Conservation (phyloP, 1,140 invertebrate genomes). For the Micrasema longulum region DNA sequence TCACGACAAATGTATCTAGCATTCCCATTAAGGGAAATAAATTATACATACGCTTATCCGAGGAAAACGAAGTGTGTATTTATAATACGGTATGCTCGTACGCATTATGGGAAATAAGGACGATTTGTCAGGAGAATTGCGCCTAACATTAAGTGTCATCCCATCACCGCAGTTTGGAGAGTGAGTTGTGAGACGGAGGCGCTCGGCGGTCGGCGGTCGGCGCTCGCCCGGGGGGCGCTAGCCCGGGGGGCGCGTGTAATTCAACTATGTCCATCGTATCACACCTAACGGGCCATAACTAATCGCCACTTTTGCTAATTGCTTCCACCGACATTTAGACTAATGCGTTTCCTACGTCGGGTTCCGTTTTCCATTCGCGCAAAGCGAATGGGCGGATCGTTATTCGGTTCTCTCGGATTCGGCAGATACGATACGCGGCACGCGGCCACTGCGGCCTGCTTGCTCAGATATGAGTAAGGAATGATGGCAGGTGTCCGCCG, state of each 20-base stretch:
- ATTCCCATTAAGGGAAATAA: too few relatives aligned
- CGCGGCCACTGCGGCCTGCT: not conserved
- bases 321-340: slow-evolving; percentile 46
- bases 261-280: slow-evolving; percentile 41
- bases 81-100: too few relatives aligned
- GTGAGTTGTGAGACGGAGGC: too few relatives aligned
- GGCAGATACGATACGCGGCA: slow-evolving; percentile 28
- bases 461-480: slow-evolving; percentile 26
- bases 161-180: too few relatives aligned
- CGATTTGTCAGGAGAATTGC: too few relatives aligned
- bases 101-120: too few relatives aligned
- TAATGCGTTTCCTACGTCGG: slow-evolving; percentile 47
- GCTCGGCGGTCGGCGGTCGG: too few relatives aligned
- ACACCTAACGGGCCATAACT: slow-evolving; percentile 50
- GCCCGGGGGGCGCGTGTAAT: slow-evolving; percentile 15
- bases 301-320: slow-evolving; percentile 52
- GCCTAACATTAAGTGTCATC: too few relatives aligned
- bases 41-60: too few relatives aligned
- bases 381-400: slow-evolving; percentile 42
- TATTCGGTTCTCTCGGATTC: slow-evolving; percentile 18
- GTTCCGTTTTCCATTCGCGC: slow-evolving; percentile 32
- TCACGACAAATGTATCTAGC: too few relatives aligned
- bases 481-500: slow-evolving; percentile 43
- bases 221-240: too few relatives aligned
- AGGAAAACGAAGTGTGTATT: too few relatives aligned